phyloP scores from a whole-genome alignment of 2,888 invertebrate species.

The Piscicola geometra region DNA sequence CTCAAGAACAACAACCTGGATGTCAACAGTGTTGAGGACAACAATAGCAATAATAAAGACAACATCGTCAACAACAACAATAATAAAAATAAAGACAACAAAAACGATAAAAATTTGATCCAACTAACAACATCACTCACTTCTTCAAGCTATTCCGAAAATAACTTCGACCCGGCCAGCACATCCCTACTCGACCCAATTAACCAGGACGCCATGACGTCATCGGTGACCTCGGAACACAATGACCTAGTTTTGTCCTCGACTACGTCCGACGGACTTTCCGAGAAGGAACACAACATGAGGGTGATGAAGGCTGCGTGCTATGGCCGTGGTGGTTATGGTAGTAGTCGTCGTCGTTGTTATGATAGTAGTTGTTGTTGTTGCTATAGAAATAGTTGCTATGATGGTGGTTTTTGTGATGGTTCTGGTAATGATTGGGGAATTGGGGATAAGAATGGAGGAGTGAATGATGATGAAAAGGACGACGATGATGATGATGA shows the following conservation, averaged over 20 bases:
- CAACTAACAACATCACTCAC: neutral
- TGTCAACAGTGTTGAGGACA: neutral
- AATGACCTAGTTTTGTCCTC: constrained; percentile 47
- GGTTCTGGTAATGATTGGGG: neutral
- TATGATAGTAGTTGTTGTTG: neutral
- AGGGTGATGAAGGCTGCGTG: constrained; percentile 47
- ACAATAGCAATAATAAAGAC: constrained; percentile 5
- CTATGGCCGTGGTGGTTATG: neutral
- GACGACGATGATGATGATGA: too few relatives aligned
- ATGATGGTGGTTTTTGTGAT: neutral
- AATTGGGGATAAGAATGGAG: too few relatives aligned
- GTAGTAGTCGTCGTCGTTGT: neutral
- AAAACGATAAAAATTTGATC: neutral
- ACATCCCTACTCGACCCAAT: neutral
- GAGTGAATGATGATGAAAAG: too few relatives aligned
- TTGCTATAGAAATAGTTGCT: neutral
- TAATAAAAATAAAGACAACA: neutral
- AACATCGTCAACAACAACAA: neutral
- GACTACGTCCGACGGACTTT: constrained; percentile 49
- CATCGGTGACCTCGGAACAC: constrained; percentile 52
- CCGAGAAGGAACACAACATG: constrained; percentile 52
- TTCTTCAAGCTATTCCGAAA: neutral
- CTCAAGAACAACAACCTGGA: neutral
- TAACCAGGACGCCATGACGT: constrained; percentile 34
- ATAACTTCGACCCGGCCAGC: neutral